Base-by-base conservation (phyloP, 2,888 invertebrate species). In the Cheilosia urbana region DNA sequence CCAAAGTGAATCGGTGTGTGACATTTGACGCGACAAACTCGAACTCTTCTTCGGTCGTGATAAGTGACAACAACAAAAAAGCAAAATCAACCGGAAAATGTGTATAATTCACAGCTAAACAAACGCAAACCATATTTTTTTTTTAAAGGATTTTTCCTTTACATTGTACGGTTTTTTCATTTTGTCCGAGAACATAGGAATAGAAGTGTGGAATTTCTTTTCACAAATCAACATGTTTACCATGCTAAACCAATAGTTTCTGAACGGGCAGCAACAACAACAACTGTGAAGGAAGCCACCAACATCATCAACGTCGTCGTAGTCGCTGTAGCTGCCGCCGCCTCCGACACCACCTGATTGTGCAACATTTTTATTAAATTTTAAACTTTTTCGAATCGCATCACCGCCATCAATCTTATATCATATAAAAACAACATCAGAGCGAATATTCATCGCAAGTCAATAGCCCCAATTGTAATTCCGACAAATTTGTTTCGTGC, bases 341-440 rank as follows among this genome's bases (percentile, higher is more conserved):
- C 65, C 69, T 45, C 58, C 77, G 27, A 88, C 90, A 90, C 88
- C 90, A 7, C 88, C 89, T 57, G 77, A 87, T 87, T 87, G 83
- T 84, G 78, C 79, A 84, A 84, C 87, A 79, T 80, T 87, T 84
- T 87, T 69, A 34, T 69, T 49, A 49, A 45, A 17, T 55, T 49
- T 49, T 51, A 27, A 24, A 13, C 15, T 62, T 58, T 82, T 69
- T 60, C 42, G 60, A 47, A 24, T 49, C 82, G 40, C 17, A 47
- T 13, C 53, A 69, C 45, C 71, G 51, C 65, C 76, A 58, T 71
- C 72, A 75, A 68, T 62, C 53, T 3, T 24, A 24, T 2, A 21
- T 21, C 1, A 68, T 69, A 47, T 53, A 45, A 68, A 27, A 69
- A 30, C 71, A 77, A 66, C 47, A 69, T 49, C 49, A 42, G 9